Conservation (phyloP, 2,888 invertebrate species). For the Aleiodes alternator region DNA sequence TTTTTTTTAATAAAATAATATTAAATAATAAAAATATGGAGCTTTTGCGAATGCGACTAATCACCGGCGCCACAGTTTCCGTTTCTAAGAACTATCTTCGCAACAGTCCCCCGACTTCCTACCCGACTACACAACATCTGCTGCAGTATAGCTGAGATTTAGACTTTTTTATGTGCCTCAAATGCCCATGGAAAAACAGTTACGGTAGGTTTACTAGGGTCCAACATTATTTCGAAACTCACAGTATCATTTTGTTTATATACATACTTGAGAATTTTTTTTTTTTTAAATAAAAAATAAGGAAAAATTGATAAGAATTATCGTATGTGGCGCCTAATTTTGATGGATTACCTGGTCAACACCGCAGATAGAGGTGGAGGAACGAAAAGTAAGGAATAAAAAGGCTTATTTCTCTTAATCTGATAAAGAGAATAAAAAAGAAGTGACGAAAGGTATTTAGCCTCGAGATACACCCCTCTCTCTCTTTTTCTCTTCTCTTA, state of each 20-base stretch:
- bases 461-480: neutral
- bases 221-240: constrained; percentile 15
- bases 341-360: constrained; percentile 13
- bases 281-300: constrained; percentile 1
- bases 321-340: constrained; percentile 19
- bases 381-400: neutral
- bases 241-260: constrained; percentile 5
- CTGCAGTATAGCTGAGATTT: constrained; percentile 17
- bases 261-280: neutral
- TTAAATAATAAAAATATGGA: constrained; percentile 11
- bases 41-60: constrained; percentile 38
- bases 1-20: neutral
- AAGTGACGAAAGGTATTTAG: constrained; percentile 7
- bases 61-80: constrained; percentile 45
- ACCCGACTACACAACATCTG: constrained; percentile 43
- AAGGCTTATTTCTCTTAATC: constrained; percentile 4
- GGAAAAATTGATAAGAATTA: constrained; percentile 8
- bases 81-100: constrained; percentile 39
- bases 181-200: constrained; percentile 33
- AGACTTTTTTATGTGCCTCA: constrained; percentile 10
- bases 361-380: neutral
- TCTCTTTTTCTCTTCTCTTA: neutral
- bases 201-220: constrained; percentile 36
- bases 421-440: constrained; percentile 14
- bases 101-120: constrained; percentile 37